Conservation (phyloP, 2,888 invertebrate species). For the Heteromyza rotundicornis region DNA sequence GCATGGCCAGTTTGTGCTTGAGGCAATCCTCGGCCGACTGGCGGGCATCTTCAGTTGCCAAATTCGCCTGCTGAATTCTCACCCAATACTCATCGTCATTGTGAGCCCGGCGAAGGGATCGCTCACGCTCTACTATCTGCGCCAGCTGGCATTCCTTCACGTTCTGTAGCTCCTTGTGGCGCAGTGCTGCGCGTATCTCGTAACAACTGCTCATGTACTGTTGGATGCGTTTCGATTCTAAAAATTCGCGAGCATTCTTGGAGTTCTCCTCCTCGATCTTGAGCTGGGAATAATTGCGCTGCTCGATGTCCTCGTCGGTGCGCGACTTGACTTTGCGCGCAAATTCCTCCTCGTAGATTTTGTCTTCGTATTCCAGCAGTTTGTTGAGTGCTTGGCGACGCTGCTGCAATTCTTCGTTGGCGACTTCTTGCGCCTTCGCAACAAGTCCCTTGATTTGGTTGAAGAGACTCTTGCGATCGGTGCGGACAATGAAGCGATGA, state of each 20-base stretch:
- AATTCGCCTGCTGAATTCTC: constrained; percentile 40
- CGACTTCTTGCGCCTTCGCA: constrained; percentile 46
- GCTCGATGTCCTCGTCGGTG: constrained; percentile 50
- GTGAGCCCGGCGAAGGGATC: constrained; percentile 37
- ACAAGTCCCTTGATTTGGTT: constrained; percentile 51
- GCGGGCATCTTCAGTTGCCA: constrained; percentile 34
- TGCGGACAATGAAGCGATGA: constrained; percentile 41
- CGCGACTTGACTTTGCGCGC: constrained; percentile 49
- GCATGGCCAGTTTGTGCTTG: constrained; percentile 36
- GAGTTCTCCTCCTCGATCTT: constrained; percentile 46
- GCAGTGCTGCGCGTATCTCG: constrained; percentile 52
- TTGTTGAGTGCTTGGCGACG: constrained; percentile 42
- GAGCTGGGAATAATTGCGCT: constrained; percentile 46
- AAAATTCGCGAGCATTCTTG: constrained; percentile 39
- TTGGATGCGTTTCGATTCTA: constrained; percentile 48
- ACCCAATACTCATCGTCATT: constrained; percentile 47
- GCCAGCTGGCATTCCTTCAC: constrained; percentile 48
- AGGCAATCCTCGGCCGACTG: constrained; percentile 38
- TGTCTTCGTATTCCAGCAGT: constrained; percentile 50
- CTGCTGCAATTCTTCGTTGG: constrained; percentile 41
- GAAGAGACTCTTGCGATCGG: constrained; percentile 52
- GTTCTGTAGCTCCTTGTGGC: constrained; percentile 43
- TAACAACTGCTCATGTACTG: constrained; percentile 54
- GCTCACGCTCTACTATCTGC: constrained; percentile 52
- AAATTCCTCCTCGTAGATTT: constrained; percentile 52